A percentile compares a stretch with the other conserved stretches of the same genome.
Conservation (phyloP, 1,140 invertebrate genomes). For the Dolichoris vasculosae region DNA sequence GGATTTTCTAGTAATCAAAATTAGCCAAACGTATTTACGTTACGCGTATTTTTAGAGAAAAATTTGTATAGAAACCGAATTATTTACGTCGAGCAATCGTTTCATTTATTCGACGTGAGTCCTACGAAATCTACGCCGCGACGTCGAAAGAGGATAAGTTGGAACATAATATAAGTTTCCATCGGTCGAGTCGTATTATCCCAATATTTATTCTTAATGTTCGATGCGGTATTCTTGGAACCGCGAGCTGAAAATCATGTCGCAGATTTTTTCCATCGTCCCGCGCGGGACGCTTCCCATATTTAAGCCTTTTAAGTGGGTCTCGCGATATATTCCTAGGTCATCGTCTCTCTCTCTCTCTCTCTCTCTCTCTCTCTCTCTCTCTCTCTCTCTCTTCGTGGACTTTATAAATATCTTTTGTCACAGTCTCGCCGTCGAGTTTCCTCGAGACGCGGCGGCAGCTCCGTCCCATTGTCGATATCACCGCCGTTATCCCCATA, state of each 20-base stretch:
- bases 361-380: slow-evolving; percentile 46
- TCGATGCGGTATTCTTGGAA: neutral
- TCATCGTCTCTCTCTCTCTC: slow-evolving; percentile 56
- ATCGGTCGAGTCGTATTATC: neutral
- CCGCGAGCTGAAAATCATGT: neutral
- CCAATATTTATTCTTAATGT: neutral
- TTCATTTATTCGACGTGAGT: neutral
- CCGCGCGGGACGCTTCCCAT: neutral
- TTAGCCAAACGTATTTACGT: too few species aligned
- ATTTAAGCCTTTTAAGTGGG: slow-evolving; percentile 56
- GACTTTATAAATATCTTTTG: slow-evolving; percentile 67
- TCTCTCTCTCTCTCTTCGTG: slow-evolving; percentile 28
- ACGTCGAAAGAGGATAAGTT: too few species aligned
- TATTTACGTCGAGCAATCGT: neutral
- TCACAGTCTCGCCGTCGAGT: slow-evolving; percentile 50
- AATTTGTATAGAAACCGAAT: too few species aligned
- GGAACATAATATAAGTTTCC: too few species aligned
- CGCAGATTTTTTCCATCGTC: neutral
- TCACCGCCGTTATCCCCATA: slow-evolving; percentile 60
- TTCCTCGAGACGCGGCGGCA: slow-evolving; percentile 54
- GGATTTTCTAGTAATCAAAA: too few species aligned
- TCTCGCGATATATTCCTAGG: slow-evolving; percentile 68
- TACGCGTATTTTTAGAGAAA: too few species aligned
- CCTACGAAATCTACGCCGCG: too few species aligned
- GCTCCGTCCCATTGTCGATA: slow-evolving; percentile 56